Percentiles rank a stretch among this genome's conserved stretches.
Evolutionary conservation across 2,888 invertebrate species (phyloP).

Genomic region (Nomada fabriciana): DNA sequence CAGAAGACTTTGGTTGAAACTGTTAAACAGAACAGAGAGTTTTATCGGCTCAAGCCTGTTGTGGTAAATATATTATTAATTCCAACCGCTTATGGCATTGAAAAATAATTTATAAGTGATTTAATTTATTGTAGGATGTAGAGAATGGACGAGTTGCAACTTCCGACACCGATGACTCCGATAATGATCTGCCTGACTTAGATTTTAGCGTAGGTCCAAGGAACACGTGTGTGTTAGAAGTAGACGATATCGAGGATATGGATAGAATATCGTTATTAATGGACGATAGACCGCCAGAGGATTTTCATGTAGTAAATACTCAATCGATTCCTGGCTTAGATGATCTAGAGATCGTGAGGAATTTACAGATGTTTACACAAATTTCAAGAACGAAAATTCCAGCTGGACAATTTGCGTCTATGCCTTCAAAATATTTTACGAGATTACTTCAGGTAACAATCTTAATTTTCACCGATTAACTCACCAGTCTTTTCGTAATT

Average conservation of each 20-base stretch:
- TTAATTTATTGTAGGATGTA: constrained; percentile 72
- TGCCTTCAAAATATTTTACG: constrained; percentile 86
- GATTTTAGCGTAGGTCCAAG: constrained; percentile 91
- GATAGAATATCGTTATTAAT: constrained; percentile 90
- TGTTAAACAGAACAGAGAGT: constrained; percentile 90
- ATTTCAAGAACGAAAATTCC: constrained; percentile 87
- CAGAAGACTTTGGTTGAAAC: constrained; percentile 90
- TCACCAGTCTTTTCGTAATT: not conserved
- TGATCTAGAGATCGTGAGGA: constrained; percentile 88
- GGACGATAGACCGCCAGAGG: constrained; percentile 90
- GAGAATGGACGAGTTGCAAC: constrained; percentile 84
- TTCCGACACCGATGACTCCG: constrained; percentile 89
- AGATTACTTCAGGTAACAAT: constrained; percentile 85
- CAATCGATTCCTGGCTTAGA: constrained; percentile 90
- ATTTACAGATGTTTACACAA: constrained; percentile 94
- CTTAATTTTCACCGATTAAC: not conserved
- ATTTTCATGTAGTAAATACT: constrained; percentile 92
- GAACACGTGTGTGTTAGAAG: constrained; percentile 92
- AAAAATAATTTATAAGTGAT: not conserved
- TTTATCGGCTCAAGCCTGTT: constrained; percentile 87
- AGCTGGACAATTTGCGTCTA: constrained; percentile 84
- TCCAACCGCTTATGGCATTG: not conserved
- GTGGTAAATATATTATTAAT: constrained; percentile 29
- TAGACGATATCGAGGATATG: constrained; percentile 93
- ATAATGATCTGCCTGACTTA: constrained; percentile 88